Conservation (phyloP, 2,888 invertebrate genomes). For the Sinodicranocentrus sp. region DNA sequence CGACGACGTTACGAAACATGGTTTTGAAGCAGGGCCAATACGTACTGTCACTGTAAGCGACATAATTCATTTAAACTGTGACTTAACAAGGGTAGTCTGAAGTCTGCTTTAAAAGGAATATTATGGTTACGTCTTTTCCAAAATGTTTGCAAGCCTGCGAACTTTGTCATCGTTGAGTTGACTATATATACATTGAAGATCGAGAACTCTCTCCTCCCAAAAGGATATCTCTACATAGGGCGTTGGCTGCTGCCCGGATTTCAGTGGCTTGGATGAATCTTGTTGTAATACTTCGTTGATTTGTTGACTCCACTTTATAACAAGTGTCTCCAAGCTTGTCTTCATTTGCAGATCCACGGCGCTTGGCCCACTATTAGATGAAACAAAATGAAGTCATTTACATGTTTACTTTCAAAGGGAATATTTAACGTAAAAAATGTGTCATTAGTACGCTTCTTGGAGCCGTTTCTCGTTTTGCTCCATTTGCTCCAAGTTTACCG, state of each 20-base stretch:
- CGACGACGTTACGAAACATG: slow-evolving; percentile 92
- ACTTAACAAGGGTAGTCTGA: slow-evolving; percentile 79
- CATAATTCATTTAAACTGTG: neutral
- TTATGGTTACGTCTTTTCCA: slow-evolving; percentile 91
- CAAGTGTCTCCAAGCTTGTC: slow-evolving; percentile 95
- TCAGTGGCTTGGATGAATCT: slow-evolving; percentile 88
- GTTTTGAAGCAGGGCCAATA: slow-evolving; percentile 95
- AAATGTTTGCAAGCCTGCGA: slow-evolving; percentile 92
- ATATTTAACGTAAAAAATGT: neutral
- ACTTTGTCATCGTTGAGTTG: slow-evolving; percentile 92
- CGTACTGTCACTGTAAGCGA: slow-evolving; percentile 83
- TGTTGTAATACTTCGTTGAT: slow-evolving; percentile 95
- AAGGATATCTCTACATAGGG: slow-evolving; percentile 89
- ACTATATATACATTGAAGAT: slow-evolving; percentile 93
- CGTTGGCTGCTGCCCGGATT: slow-evolving; percentile 87
- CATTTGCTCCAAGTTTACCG: slow-evolving; percentile 90
- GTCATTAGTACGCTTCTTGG: slow-evolving; percentile 62
- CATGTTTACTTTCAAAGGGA: neutral
- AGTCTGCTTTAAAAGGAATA: too few relatives aligned
- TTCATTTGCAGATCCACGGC: slow-evolving; percentile 91
- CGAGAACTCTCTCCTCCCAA: slow-evolving; percentile 89
- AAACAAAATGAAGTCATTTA: too few relatives aligned
- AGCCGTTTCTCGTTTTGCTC: slow-evolving; percentile 71
- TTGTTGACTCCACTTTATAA: slow-evolving; percentile 94
- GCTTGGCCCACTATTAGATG: slow-evolving; percentile 80